These are phyloP conservation scores for Thecophora atra DNA, from an alignment of 2,888 invertebrate genomes.

Conservation along the genomic window DNA sequence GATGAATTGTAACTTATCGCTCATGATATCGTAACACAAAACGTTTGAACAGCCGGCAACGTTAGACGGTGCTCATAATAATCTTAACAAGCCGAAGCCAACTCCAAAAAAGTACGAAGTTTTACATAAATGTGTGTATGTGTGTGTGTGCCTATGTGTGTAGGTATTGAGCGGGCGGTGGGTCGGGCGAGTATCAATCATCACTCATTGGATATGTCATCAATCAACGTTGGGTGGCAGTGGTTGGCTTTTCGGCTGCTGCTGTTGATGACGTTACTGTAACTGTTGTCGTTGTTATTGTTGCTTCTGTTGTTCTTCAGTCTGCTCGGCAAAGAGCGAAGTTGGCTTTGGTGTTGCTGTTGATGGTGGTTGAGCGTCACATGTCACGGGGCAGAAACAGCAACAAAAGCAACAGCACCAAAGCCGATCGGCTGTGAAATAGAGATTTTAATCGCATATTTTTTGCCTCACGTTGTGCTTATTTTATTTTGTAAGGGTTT, in stretches of 20 bases:
- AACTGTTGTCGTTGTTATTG: conserved; percentile 28
- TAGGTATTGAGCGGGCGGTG: conserved; percentile 7
- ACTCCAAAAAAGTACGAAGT: background rate
- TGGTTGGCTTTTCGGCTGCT: conserved; percentile 31
- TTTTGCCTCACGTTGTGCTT: conserved; percentile 2
- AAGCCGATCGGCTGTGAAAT: conserved; percentile 30
- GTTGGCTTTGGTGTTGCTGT: conserved; percentile 18
- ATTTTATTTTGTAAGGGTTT: conserved; percentile 7
- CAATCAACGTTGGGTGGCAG: conserved; percentile 56
- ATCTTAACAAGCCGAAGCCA: background rate
- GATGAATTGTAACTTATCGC: conserved; percentile 34
- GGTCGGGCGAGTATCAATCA: conserved; percentile 54
- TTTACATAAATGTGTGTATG: background rate
- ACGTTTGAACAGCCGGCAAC: conserved; percentile 32
- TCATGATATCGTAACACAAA: conserved; percentile 31
- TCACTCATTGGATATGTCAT: conserved; percentile 64
- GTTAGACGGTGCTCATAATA: conserved; percentile 14
- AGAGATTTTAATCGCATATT: conserved; percentile 34
- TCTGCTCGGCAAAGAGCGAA: conserved; percentile 39
- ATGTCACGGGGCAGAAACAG: conserved; percentile 18
- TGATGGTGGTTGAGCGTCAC: conserved; percentile 30
- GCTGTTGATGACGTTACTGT: conserved; percentile 30
- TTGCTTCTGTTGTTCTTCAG: conserved; percentile 29
- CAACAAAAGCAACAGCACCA: conserved; percentile 1
- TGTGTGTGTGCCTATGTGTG: background rate